Base-by-base conservation (phyloP, 1,140 invertebrate species). In the Dinoponera quadriceps region DNA sequence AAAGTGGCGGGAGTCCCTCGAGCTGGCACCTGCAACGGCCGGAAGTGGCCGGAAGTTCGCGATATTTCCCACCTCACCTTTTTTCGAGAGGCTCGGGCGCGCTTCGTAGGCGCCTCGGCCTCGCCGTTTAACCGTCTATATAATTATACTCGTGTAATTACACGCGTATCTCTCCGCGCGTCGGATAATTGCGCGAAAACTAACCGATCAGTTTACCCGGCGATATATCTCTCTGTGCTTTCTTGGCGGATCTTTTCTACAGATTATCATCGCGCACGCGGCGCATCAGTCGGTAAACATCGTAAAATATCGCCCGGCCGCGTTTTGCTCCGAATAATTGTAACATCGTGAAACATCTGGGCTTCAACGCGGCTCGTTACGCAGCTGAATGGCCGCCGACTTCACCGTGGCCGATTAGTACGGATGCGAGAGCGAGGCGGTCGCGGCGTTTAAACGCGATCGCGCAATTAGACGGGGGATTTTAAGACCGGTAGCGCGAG, bases 401-500 rank as follows among this genome's bases (percentile, higher is more conserved):
- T 77, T 63, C 74, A 83, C 29, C n/a, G 20, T 48, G 54, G 29
- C 27, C 27, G 69, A 86, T 82, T 69, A 73, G 13, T 22, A 13
- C 7, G 16, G 27, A 33, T 54, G 49, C 49, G 44, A 66, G 44
- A 44, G 48, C n/a, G 13, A 62, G 18, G n/a, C 65, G 18, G 4
- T 22, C 71, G 63, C 51, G 27, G 33, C 62, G 74, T 65, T 75
- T 81, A 73, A n/a, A 87, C 85, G 75, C 59, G 65, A 68, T 82
- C 55, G 65, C 65, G 65, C 60, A 82, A 90, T 86, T 89, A 77
- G 78, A 87, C 82, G 88, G 87, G 89, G 27, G 85, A 87, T 86
- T n/a, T 88, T 84, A 91, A 91, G 88, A 90, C 85, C 82, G 69
- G 84, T 90, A 83, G 88, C 83, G 44, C 14, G n/a, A 16, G n/a